These are phyloP conservation scores for Odontocolon sp. DNA, from an alignment of 2,888 invertebrate species.

Conservation along the genomic window DNA sequence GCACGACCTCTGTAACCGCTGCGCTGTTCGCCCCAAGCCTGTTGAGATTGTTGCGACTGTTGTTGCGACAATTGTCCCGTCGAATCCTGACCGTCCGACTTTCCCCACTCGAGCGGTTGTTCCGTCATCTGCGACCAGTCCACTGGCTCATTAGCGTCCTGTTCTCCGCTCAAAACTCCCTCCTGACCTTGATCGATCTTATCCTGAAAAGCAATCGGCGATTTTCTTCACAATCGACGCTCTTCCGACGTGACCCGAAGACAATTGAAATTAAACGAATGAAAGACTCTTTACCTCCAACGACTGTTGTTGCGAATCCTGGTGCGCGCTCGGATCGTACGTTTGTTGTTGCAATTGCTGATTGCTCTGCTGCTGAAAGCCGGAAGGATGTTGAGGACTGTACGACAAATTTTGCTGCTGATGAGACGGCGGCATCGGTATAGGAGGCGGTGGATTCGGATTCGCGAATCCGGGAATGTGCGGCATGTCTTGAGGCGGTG, in stretches of 20 bases:
- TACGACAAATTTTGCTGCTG: slow-evolving; percentile 75
- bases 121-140: slow-evolving; percentile 77
- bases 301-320: slow-evolving; percentile 59
- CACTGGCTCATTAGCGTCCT: slow-evolving; percentile 67
- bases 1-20: slow-evolving; percentile 81
- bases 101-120: slow-evolving; percentile 75
- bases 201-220: slow-evolving; percentile 64
- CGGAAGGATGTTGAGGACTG: slow-evolving; percentile 77
- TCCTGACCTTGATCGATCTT: slow-evolving; percentile 71
- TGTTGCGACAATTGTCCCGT: slow-evolving; percentile 74
- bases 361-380: slow-evolving; percentile 70
- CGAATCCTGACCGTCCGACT: slow-evolving; percentile 78
- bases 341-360: slow-evolving; percentile 57
- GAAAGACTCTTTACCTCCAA: slow-evolving; percentile 59
- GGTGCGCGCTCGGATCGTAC: slow-evolving; percentile 52
- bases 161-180: slow-evolving; percentile 64
- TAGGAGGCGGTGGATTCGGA: slow-evolving; percentile 83
- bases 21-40: slow-evolving; percentile 76
- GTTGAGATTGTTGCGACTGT: slow-evolving; percentile 71
- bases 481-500: slow-evolving; percentile 78
- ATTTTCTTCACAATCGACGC: background rate
- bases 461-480: slow-evolving; percentile 83
- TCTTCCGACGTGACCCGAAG: background rate
- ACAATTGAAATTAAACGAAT: background rate
- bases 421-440: slow-evolving; percentile 83